These are phyloP conservation scores for Tetrao urogallus DNA, from an alignment of 2,113 vertebrate genomes.

Conservation along the genomic window DNA sequence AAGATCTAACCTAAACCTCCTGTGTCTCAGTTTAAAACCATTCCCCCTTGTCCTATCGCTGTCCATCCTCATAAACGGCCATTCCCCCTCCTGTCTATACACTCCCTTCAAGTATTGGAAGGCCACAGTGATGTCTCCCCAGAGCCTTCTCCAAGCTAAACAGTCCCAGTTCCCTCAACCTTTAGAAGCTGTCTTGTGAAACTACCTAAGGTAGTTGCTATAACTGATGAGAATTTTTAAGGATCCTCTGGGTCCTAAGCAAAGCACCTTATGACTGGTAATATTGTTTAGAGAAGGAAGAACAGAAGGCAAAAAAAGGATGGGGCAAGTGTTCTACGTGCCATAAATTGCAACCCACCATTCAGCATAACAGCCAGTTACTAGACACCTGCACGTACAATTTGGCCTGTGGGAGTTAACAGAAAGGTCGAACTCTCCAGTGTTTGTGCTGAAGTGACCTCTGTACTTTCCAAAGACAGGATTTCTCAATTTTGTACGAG, in stretches of 20 bases:
- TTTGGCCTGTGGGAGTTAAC: neutral
- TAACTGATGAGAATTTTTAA: neutral
- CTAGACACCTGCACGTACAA: neutral
- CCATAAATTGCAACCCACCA: neutral
- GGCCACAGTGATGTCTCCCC: too few species aligned
- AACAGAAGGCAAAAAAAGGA: neutral
- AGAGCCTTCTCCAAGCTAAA: too few species aligned
- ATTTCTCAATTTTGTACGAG: neutral
- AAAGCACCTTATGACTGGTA: neutral
- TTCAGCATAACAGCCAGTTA: neutral
- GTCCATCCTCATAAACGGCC: too few species aligned
- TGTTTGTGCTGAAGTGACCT: neutral
- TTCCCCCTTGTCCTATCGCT: too few species aligned
- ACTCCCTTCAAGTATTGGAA: too few species aligned
- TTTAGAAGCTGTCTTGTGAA: neutral
- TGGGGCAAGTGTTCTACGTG: neutral
- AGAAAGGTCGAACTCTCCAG: neutral
- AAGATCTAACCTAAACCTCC: too few species aligned
- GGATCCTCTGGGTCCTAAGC: neutral
- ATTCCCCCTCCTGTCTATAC: too few species aligned
- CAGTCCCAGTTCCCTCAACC: too few species aligned
- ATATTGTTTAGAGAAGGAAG: neutral
- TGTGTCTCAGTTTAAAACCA: too few species aligned
- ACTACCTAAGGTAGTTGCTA: neutral
- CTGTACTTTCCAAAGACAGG: fast-evolving